phyloP scores from a whole-genome alignment of 64 coral and sea anemone species.

The Pocillopora verrucosa region DNA sequence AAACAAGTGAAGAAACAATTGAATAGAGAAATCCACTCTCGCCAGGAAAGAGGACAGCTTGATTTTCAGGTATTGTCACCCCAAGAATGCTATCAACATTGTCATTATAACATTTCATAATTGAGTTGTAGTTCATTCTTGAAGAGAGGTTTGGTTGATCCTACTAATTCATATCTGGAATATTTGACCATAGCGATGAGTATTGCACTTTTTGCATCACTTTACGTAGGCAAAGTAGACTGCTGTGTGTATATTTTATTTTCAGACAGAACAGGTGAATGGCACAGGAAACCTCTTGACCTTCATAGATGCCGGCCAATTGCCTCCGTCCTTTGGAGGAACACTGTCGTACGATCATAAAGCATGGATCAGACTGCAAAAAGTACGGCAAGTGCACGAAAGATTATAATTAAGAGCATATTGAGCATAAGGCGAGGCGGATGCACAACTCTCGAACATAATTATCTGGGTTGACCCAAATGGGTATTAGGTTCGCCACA shows the following conservation, averaged over 20 bases:
- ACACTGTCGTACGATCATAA: constrained; percentile 69
- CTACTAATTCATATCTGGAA: too few species aligned
- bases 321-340: constrained; percentile 67
- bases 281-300: constrained; percentile 67
- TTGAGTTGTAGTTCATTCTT: too few species aligned
- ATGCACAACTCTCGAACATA: too few species aligned
- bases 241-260: neutral
- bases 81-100: too few species aligned
- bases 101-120: too few species aligned
- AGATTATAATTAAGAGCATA: too few species aligned
- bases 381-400: constrained; percentile 26
- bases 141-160: too few species aligned
- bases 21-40: constrained; percentile 61
- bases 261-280: constrained; percentile 49
- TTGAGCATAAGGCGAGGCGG: too few species aligned
- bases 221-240: neutral
- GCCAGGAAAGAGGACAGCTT: constrained; percentile 50
- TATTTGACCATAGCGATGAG: neutral
- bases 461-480: too few species aligned
- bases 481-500: too few species aligned
- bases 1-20: constrained; percentile 75
- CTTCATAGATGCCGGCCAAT: constrained; percentile 65
- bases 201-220: neutral
- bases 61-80: constrained; percentile 56
- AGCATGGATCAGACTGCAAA: constrained; percentile 87